Base-by-base conservation (phyloP, 2,797 vertebrate genomes). In the Acipenser ruthenus region DNA sequence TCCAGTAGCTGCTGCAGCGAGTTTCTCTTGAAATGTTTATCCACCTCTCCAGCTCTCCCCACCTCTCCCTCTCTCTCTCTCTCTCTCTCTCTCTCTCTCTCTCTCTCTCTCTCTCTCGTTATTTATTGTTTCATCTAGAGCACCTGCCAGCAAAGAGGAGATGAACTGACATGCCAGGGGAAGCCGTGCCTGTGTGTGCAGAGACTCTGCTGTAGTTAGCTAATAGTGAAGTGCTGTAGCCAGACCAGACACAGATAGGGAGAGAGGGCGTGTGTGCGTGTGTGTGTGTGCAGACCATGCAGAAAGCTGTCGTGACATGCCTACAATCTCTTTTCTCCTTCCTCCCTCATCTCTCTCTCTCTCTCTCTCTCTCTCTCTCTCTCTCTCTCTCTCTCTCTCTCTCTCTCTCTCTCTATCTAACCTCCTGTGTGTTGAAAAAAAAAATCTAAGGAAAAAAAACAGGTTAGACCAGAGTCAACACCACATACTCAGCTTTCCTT, bases 91-190 rank as follows among this genome's bases (percentile, higher is more conserved):
- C 71, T 69, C 10, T 8, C 65, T 52, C 18, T 62, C 7, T 64
- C 59, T 61, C 66, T 68, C 12, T 48, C 78, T 76, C 74, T 71
- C 73, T 71, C 70, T 80, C 75, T 80, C 82, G 77, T 85, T 85
- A 82, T 85, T 87, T 83, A 84, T 82, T 85, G 80, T 86, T 79
- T 84, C 72, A 79, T 82, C 86, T 84, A 75, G 60, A 83, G 80
- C 85, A 90, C 84, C 86, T 88, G 85, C 80, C 78, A 69, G 56
- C 55, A 63, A 71, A 73, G 67, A 74, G 69, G 74, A 73, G 75
- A 69, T 65, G 66, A 68, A 8, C 15, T 37, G 10, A 23, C 12
- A 10, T 10, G 55, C 64, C 23, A 53, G 59, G 61, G 65, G 23
- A 60, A 53, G 53, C 71, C 23, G 65, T 72, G 60, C 70, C 11